Evolutionary conservation across 2,797 vertebrate species (phyloP).

Genomic region (Gambusia yucatana): DNA sequence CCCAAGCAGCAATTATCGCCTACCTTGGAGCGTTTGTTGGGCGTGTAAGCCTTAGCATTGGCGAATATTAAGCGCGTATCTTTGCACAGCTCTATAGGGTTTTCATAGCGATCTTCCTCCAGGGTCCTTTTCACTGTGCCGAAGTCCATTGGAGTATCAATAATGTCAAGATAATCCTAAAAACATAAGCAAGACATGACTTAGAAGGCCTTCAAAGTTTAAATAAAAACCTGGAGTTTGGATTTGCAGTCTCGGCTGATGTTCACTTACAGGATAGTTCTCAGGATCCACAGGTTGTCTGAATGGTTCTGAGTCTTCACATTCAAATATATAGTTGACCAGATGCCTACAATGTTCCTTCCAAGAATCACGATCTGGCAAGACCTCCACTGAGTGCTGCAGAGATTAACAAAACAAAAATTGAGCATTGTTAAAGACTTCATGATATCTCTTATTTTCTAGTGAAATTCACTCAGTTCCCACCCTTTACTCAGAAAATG

Average conservation of each 20-base stretch:
- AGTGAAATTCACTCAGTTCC: background rate
- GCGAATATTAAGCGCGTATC: constrained; percentile 94
- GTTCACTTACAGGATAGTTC: constrained; percentile 89
- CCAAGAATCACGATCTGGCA: constrained; percentile 88
- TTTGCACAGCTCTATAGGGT: constrained; percentile 93
- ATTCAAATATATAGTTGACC: constrained; percentile 91
- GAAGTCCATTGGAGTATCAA: constrained; percentile 96
- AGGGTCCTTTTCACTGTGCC: constrained; percentile 88
- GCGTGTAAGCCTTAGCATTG: constrained; percentile 96
- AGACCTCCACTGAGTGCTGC: constrained; percentile 74
- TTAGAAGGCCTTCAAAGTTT: constrained; percentile 1
- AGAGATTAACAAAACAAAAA: background rate
- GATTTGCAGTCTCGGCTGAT: background rate
- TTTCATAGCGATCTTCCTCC: constrained; percentile 90
- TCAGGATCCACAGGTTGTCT: constrained; percentile 92
- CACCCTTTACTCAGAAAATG: background rate
- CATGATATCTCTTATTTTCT: background rate
- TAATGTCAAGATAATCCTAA: constrained; percentile 93
- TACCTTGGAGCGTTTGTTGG: constrained; percentile 98
- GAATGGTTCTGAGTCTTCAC: constrained; percentile 97
- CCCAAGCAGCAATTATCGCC: background rate
- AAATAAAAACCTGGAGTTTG: background rate
- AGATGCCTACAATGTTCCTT: constrained; percentile 91
- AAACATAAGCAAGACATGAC: constrained; percentile 11
- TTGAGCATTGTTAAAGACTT: background rate